Evolutionary conservation across 2,113 vertebrate species (phyloP).

Genomic region (Symphodus melops): DNA sequence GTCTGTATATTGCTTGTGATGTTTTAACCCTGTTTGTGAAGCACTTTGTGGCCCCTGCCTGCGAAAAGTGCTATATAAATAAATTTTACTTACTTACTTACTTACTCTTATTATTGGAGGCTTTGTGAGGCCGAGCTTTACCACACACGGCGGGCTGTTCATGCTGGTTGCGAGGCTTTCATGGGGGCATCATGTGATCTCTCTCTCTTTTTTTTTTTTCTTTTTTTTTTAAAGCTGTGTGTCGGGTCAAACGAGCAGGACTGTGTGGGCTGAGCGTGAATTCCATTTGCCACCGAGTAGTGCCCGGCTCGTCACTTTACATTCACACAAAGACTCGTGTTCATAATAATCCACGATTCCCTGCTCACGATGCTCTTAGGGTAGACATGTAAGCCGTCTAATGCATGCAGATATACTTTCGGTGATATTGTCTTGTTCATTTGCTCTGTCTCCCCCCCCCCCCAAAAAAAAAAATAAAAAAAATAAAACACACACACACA

Average conservation of each 20-base stretch:
- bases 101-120: no score
- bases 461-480: no score
- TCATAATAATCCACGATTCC: slow-evolving; percentile 14
- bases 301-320: slow-evolving; percentile 19
- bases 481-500: background rate
- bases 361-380: background rate
- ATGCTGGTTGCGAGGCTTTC: slow-evolving; percentile 47
- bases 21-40: no score
- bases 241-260: slow-evolving; percentile 43
- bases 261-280: slow-evolving; percentile 40
- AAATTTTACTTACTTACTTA: no score
- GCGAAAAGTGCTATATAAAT: no score
- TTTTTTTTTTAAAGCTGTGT: slow-evolving; percentile 13
- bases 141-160: slow-evolving; percentile 3
- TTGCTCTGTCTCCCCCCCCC: no score
- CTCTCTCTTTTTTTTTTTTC: no score
- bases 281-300: slow-evolving; percentile 41
- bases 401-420: slow-evolving; percentile 1
- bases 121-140: slow-evolving; percentile 23
- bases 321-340: background rate
- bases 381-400: slow-evolving; percentile 13
- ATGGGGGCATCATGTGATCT: slow-evolving; percentile 42
- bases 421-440: background rate
- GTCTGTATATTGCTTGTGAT: no score
- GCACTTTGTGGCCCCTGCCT: no score